Evolutionary conservation across 1,140 invertebrate species (phyloP), one percentile per base, ranked within the genome.

Genomic region (Zaprionus ghesquierei): DNA sequence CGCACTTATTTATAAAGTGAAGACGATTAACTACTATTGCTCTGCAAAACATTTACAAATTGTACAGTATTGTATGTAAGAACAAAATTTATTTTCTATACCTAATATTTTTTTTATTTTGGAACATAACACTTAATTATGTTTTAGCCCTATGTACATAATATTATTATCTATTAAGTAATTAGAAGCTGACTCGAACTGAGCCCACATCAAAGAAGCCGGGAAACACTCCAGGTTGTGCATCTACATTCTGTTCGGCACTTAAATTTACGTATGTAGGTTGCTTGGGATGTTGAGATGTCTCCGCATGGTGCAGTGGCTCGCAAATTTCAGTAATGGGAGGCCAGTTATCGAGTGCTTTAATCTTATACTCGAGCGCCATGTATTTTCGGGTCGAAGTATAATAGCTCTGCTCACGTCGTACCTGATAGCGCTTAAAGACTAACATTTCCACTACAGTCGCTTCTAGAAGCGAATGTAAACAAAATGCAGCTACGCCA

Each of bases 351-450:
- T 82, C 77, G 74, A 94, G 93, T 12, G 89, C 77, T n/a, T 92
- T 86, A 61, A 95, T 82, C 41, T 94, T 93, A 10, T 93, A 87
- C 64, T 95, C 94, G 3, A 95, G 92, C 8, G 92, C 92, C 27
- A 95, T 89, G 73, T 94, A 95, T 76, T 94, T 94, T n/a, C 93
- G 92, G 25, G 93, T 94, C 0, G 94, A 95, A 77, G 94, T 95
- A 18, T 93, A 89, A 5, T 94, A 75, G 79, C 94, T 93, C 68
- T 94, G 87, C 92, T 94, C 84, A 3, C 85, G 85, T 33, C 78
- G 89, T 18, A 92, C 92, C 8, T 94, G 92, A 23, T 94, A 82
- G 59, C 94, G 94, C 62, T 93, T 92, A 56, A 94, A 94, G 0
- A 95, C 80, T 1, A 94, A 72, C 64, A 93, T 94, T 38, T 95